These are phyloP conservation scores for Pandion haliaetus DNA, from an alignment of 2,113 vertebrate genomes.

Conservation along the genomic window DNA sequence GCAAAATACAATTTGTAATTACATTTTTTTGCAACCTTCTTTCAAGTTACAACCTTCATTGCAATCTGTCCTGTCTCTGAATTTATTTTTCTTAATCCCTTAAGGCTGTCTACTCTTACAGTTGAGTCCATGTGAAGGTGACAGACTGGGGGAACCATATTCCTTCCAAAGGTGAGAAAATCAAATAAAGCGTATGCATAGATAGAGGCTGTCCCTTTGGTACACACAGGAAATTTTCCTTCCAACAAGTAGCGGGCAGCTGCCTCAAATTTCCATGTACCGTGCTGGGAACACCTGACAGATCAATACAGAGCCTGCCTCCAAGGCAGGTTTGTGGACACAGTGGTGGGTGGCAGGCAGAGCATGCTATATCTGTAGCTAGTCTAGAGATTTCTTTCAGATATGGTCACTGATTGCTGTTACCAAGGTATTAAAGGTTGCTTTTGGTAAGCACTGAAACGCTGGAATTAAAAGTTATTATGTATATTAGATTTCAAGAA, in stretches of 20 bases:
- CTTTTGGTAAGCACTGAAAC: background rate
- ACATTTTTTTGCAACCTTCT: background rate
- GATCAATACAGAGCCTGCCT: background rate
- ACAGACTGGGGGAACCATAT: background rate
- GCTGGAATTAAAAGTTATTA: background rate
- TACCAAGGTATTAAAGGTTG: background rate
- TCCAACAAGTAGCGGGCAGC: background rate
- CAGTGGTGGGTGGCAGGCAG: background rate
- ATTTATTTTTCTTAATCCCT: background rate
- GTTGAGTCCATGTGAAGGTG: background rate
- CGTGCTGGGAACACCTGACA: background rate
- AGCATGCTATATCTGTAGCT: background rate
- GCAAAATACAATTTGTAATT: background rate
- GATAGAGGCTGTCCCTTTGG: background rate
- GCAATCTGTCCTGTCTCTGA: background rate
- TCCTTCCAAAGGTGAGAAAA: background rate
- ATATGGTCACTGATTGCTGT: background rate
- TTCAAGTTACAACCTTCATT: background rate
- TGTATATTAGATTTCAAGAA: background rate
- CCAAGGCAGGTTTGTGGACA: background rate
- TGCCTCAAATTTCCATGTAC: background rate
- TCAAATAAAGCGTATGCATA: rapidly evolving
- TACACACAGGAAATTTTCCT: background rate
- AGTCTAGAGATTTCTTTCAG: background rate
- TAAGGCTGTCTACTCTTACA: background rate